A percentile compares a stretch with the other conserved stretches of the same genome.
Conservation (phyloP, 2,113 vertebrate genomes). For the Probosciger aterrimus region DNA sequence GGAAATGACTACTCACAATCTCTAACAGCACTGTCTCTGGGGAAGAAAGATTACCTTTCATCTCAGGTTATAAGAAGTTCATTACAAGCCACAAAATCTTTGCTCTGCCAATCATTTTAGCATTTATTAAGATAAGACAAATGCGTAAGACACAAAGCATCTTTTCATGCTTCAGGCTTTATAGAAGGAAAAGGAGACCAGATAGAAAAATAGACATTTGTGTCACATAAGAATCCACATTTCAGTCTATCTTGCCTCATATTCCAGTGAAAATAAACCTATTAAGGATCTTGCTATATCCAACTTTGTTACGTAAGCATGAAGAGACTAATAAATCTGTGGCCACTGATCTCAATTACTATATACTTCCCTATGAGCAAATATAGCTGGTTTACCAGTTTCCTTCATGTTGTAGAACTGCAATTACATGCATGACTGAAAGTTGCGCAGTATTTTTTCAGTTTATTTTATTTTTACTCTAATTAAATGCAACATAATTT, state of each 20-base stretch:
- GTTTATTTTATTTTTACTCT: conserved; percentile 1
- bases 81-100: background rate
- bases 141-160: background rate
- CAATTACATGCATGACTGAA: background rate
- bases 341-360: background rate
- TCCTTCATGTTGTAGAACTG: background rate
- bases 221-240: background rate
- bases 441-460: background rate
- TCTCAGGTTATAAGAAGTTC: background rate
- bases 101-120: background rate
- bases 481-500: background rate
- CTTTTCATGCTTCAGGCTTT: background rate
- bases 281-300: background rate
- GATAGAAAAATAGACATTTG: background rate
- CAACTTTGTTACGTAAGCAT: background rate
- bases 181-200: background rate
- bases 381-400: background rate
- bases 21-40: background rate
- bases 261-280: background rate
- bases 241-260: background rate
- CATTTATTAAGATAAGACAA: background rate
- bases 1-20: background rate
- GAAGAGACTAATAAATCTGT: background rate
- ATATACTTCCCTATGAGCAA: background rate
- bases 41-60: background rate